phyloP scores from a whole-genome alignment of 2,888 invertebrate genomes.

The Theristus sp. region DNA sequence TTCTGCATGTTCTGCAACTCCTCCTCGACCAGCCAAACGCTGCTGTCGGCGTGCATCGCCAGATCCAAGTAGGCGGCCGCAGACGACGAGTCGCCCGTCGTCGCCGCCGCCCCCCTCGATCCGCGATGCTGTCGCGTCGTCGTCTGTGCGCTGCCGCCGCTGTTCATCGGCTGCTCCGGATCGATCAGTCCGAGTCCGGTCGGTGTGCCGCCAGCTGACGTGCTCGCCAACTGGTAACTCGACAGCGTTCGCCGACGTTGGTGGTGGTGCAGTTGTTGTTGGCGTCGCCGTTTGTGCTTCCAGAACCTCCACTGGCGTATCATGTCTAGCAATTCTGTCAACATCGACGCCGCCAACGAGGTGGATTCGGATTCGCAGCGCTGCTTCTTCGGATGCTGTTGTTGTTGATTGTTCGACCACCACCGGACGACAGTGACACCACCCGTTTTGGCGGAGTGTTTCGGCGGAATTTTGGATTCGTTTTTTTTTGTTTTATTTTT shows the following conservation, averaged over 20 bases:
- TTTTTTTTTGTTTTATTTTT: too few species aligned
- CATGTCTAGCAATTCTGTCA: neutral
- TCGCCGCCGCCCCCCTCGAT: too few species aligned
- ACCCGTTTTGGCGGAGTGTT: too few species aligned
- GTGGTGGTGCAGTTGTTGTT: neutral
- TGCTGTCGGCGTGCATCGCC: neutral
- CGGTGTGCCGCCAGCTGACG: neutral
- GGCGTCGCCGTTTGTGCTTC: neutral
- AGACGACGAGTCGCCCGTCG: neutral
- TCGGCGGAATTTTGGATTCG: too few species aligned
- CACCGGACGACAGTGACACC: too few species aligned
- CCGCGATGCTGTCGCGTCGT: too few species aligned
- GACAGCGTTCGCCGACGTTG: neutral
- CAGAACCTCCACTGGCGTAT: neutral
- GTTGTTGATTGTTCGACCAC: too few species aligned
- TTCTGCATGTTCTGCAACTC: slow-evolving; percentile 2
- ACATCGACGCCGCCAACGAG: too few species aligned
- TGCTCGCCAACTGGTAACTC: neutral
- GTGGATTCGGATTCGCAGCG: too few species aligned
- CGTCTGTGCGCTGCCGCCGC: neutral
- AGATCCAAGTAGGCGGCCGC: neutral
- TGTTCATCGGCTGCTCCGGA: neutral
- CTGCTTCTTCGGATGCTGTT: too few species aligned
- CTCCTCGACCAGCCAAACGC: neutral
- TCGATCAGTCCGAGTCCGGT: neutral